phyloP scores from a whole-genome alignment of 2,888 invertebrate genomes.

The Yponomeuta sedellus region DNA sequence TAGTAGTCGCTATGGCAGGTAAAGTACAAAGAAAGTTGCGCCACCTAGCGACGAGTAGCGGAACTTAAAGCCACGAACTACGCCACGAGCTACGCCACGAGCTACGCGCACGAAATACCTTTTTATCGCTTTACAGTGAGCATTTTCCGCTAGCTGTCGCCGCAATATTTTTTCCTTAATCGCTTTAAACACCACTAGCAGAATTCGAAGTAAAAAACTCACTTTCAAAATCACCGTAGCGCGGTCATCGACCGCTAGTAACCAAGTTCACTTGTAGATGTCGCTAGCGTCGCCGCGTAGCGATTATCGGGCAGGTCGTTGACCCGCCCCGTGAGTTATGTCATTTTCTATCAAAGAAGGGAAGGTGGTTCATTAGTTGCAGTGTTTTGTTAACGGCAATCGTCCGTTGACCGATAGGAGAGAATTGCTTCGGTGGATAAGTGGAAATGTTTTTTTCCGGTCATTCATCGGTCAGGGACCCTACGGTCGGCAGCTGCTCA shows the following conservation, averaged over 20 bases:
- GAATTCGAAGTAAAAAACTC: not conserved
- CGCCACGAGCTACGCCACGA: too few relatives aligned
- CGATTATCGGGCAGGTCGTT: constrained; percentile 21
- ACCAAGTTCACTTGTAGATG: constrained; percentile 42
- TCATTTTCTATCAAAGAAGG: constrained; percentile 23
- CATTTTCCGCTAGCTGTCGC: not conserved
- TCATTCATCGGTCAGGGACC: not conserved
- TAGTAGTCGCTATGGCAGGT: not conserved
- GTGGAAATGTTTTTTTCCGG: not conserved
- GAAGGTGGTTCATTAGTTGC: constrained; percentile 13
- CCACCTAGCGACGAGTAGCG: constrained; percentile 42
- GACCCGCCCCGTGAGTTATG: constrained; percentile 27
- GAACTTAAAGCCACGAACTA: constrained; percentile 21
- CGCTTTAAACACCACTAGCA: not conserved
- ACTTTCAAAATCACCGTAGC: not conserved
- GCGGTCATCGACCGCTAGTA: constrained; percentile 21
- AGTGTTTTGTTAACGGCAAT: constrained; percentile 31
- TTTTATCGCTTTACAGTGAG: not conserved
- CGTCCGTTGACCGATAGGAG: constrained; percentile 49
- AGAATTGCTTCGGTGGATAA: not conserved
- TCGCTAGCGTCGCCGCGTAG: constrained; percentile 31
- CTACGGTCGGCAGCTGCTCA: too few relatives aligned
- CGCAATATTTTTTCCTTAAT: not conserved
- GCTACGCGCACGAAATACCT: not conserved
- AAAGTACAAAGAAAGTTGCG: constrained; percentile 9